Conservation (phyloP, 2,888 invertebrate species). For the Dolichomitus sp. region DNA sequence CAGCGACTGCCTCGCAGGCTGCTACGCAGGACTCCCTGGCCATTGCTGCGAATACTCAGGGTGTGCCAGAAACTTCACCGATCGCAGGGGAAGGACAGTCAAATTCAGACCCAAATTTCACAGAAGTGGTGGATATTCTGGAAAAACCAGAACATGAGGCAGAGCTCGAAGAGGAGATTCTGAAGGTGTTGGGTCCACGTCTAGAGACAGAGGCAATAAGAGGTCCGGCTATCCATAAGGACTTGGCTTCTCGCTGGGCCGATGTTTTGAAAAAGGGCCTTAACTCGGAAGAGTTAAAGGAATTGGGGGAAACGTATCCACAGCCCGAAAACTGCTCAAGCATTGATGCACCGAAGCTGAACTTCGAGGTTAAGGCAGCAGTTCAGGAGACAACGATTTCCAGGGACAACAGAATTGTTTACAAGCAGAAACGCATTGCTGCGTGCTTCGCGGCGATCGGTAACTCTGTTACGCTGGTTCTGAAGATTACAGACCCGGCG, state of each 20-base stretch:
- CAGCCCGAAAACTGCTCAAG: neutral
- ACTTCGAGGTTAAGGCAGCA: conserved; percentile 8
- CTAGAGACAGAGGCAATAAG: too few relatives aligned
- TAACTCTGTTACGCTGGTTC: neutral
- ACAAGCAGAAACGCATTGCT: neutral
- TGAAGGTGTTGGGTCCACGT: too few relatives aligned
- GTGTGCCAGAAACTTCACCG: too few relatives aligned
- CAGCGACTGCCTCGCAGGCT: neutral
- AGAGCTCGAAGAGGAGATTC: too few relatives aligned
- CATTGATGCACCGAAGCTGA: conserved; percentile 3
- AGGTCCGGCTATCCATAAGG: conserved; percentile 36
- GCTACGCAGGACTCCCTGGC: neutral
- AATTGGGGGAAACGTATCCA: neutral
- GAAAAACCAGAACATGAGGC: too few relatives aligned
- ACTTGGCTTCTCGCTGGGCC: conserved; percentile 25
- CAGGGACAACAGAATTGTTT: too few relatives aligned
- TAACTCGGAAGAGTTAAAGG: conserved; percentile 31
- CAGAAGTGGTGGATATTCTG: too few relatives aligned
- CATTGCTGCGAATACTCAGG: too few relatives aligned
- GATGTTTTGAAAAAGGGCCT: conserved; percentile 59
- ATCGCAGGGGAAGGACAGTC: too few relatives aligned
- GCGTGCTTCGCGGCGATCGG: neutral
- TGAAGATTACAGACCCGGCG: neutral
- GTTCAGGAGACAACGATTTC: neutral
- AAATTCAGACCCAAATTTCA: too few relatives aligned